Evolutionary conservation across 1,140 invertebrate species (phyloP), one percentile per base, ranked within the genome.

Genomic region (Penaeus indicus): DNA sequence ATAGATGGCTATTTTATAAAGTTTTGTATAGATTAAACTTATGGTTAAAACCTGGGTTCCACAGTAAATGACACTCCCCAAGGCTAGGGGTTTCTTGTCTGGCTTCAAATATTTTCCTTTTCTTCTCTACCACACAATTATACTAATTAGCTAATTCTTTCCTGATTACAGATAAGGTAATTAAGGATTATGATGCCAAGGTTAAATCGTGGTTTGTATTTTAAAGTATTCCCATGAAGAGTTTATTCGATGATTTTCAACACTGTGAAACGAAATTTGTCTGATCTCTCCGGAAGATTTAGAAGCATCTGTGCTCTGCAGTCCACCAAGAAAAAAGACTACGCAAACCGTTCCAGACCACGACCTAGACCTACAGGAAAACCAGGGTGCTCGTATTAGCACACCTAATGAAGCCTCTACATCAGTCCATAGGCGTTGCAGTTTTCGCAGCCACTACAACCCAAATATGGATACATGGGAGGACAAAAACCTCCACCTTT

Each of bases 201-300:
- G 91, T 92, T 4, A 92, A 92, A 75, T 90, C 91, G 22, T 92
- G 91, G 91, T 78, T n/a, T 92, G 11, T 92, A 92, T 69, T 91
- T 91, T 77, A 92, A 91, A 83, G 91, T 91, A 21, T 92, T 91
- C n/a, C 77, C 91, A 92, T 88, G 91, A 91, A 25, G 91, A 91
- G 62, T 92, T 92, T 86, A 90, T 47, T 91, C 91, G 8, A 88
- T 91, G 88, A 91, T 91, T 79, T 91, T 91, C 69, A 87, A 91
- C 63, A 89, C 88, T 10, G 78, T 92, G 2, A 92, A 91, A 81
- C 85, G 91, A 38, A 90, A 90, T 42, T 67, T 91, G 54, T 89
- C 85, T 38, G 89, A 91, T n/a, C n/a, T 84, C 62, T 91, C 16
- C 85, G 90, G 1, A 89, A 89, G 69, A 85, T 63, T 79, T 91